These are phyloP conservation scores for Thereuonema tuberculata DNA, from an alignment of 1,140 invertebrate species.

Conservation along the genomic window DNA sequence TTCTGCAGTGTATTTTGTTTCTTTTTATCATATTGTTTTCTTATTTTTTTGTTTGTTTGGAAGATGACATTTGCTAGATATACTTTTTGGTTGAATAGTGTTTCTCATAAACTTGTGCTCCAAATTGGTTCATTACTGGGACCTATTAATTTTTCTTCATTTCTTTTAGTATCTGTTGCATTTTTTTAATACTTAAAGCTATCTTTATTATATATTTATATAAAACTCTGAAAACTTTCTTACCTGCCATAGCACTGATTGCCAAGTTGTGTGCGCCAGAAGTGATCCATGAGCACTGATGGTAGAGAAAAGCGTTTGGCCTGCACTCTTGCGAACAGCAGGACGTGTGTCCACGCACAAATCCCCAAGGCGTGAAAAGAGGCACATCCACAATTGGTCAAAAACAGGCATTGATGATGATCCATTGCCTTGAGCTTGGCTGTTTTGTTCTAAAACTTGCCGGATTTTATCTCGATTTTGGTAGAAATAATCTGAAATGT, in stretches of 20 bases:
- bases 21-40: too few species aligned
- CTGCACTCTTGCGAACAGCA: constrained; percentile 92
- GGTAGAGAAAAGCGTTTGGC: constrained; percentile 95
- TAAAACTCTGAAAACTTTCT: too few species aligned
- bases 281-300: constrained; percentile 87
- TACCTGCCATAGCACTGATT: constrained; percentile 66
- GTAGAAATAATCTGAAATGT: constrained; percentile 92
- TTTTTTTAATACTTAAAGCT: too few species aligned
- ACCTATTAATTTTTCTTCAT: too few species aligned
- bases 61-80: too few species aligned
- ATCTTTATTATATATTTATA: too few species aligned
- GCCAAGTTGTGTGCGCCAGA: constrained; percentile 75
- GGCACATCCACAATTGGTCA: constrained; percentile 89
- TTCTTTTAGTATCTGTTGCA: too few species aligned
- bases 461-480: constrained; percentile 83
- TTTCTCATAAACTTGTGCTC: too few species aligned
- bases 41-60: too few species aligned
- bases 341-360: constrained; percentile 89
- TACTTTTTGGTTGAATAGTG: too few species aligned
- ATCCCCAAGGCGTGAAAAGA: constrained; percentile 77
- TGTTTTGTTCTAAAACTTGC: constrained; percentile 49
- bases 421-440: constrained; percentile 55
- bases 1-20: too few species aligned
- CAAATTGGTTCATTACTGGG: too few species aligned
- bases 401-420: constrained; percentile 75